Conservation (phyloP, 2,113 vertebrate species). For the Polyodon spathula region DNA sequence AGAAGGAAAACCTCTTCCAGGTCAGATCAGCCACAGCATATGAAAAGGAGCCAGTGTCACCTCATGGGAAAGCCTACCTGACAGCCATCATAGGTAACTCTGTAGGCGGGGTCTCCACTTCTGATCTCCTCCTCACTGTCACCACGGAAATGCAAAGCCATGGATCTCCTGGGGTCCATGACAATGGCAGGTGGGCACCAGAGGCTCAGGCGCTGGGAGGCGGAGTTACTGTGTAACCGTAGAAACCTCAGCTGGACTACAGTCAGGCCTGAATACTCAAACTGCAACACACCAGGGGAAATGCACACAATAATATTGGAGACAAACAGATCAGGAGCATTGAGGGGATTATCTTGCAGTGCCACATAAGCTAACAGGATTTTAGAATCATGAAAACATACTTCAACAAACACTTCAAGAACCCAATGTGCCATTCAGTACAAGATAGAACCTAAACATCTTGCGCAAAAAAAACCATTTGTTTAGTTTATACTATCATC, state of each 20-base stretch:
- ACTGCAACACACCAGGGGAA: conserved; percentile 33
- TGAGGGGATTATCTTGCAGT: no score
- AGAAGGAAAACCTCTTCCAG: background rate
- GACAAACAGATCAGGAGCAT: no score
- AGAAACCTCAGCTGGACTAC: conserved; percentile 61
- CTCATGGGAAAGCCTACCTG: conserved; percentile 38
- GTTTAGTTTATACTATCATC: no score
- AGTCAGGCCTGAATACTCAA: conserved; percentile 44
- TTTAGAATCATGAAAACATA: no score
- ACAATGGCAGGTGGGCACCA: conserved; percentile 20
- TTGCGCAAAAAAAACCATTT: no score
- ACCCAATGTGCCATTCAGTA: no score
- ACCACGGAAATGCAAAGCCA: conserved; percentile 37
- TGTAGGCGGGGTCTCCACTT: conserved; percentile 20
- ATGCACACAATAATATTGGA: background rate
- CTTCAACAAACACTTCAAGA: no score
- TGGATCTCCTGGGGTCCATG: conserved; percentile 5
- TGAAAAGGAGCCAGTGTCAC: background rate
- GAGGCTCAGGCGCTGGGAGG: conserved; percentile 46
- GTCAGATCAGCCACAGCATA: background rate
- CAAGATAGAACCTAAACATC: no score
- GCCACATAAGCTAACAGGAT: no score
- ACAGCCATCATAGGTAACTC: conserved; percentile 26
- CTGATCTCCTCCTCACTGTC: conserved; percentile 40
- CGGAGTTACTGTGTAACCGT: conserved; percentile 48